Percentiles rank a stretch among this genome's conserved stretches.
These are phyloP conservation scores for Drosophila gunungcola DNA, from an alignment of 1,140 invertebrate species.

Conservation along the genomic window DNA sequence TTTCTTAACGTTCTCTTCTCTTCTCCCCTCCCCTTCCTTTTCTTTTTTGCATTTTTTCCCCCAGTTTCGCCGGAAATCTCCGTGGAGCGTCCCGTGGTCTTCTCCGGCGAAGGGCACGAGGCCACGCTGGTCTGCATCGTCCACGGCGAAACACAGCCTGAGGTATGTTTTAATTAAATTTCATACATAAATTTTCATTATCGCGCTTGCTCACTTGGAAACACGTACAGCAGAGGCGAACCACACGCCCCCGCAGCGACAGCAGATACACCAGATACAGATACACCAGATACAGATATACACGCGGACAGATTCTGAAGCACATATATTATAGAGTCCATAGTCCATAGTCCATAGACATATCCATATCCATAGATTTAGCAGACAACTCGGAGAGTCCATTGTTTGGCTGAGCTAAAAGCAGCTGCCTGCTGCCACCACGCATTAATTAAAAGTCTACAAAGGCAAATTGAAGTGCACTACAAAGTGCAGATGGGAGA, in stretches of 20 bases:
- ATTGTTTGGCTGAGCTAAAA: slow-evolving; percentile 17
- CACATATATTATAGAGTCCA: neutral
- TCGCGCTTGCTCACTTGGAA: slow-evolving; percentile 67
- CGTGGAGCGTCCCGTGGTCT: slow-evolving; percentile 88
- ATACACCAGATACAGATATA: slow-evolving; percentile 10
- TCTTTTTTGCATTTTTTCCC: neutral
- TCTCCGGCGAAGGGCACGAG: slow-evolving; percentile 88
- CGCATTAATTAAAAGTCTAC: slow-evolving; percentile 75
- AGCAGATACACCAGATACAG: slow-evolving; percentile 2
- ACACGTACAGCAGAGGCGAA: slow-evolving; percentile 29
- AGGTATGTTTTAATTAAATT: slow-evolving; percentile 86
- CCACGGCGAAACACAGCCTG: slow-evolving; percentile 88
- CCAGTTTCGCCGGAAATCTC: slow-evolving; percentile 88
- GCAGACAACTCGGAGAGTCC: neutral
- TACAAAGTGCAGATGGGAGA: slow-evolving; percentile 43
- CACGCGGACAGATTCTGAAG: slow-evolving; percentile 10
- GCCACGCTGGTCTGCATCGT: slow-evolving; percentile 89
- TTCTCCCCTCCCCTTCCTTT: too few species aligned
- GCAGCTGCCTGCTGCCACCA: slow-evolving; percentile 33
- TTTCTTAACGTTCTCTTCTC: slow-evolving; percentile 57
- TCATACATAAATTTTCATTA: slow-evolving; percentile 82
- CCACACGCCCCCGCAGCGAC: slow-evolving; percentile 10
- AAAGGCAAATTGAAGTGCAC: slow-evolving; percentile 71
- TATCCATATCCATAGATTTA: neutral
- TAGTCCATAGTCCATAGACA: slow-evolving; percentile 13